Percentiles rank a stretch among this genome's conserved stretches.
Evolutionary conservation across 2,113 vertebrate species (phyloP).

Genomic region (Cebidichthys violaceus): DNA sequence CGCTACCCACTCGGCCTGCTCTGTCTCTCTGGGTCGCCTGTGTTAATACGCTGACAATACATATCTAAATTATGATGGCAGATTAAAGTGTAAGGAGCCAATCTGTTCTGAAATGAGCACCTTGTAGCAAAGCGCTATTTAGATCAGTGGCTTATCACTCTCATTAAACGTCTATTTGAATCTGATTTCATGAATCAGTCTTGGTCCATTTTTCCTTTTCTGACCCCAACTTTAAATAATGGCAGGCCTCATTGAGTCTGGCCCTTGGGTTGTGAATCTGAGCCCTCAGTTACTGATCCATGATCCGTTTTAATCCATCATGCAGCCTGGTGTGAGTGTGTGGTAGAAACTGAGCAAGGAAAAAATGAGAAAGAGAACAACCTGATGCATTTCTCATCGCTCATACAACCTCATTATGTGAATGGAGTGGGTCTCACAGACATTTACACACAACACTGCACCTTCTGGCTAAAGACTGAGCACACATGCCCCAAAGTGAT

Average conservation of each 20-base stretch:
- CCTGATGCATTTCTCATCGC: slow-evolving; percentile 42
- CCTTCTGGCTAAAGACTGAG: slow-evolving; percentile 11
- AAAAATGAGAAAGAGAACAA: slow-evolving; percentile 17
- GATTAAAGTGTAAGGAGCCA: slow-evolving; percentile 34
- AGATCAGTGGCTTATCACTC: slow-evolving; percentile 52
- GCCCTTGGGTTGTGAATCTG: slow-evolving; percentile 40
- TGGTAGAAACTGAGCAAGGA: slow-evolving; percentile 10
- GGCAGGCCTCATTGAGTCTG: slow-evolving; percentile 38
- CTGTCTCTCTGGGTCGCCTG: not conserved
- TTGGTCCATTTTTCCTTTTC: slow-evolving; percentile 32
- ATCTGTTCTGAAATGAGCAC: slow-evolving; percentile 31
- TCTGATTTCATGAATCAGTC: slow-evolving; percentile 51
- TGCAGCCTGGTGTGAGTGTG: slow-evolving; percentile 25
- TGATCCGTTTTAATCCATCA: slow-evolving; percentile 64
- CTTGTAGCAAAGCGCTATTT: slow-evolving; percentile 19
- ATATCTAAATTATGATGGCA: slow-evolving; percentile 37
- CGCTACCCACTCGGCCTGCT: slow-evolving; percentile 9
- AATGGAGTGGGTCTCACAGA: slow-evolving; percentile 27
- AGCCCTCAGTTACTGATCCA: slow-evolving; percentile 57
- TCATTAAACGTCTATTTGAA: slow-evolving; percentile 51
- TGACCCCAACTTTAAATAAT: slow-evolving; percentile 61
- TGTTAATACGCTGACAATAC: slow-evolving; percentile 50
- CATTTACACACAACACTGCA: slow-evolving; percentile 7
- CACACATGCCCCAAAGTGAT: slow-evolving; percentile 5
- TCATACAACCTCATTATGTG: slow-evolving; percentile 26